These are phyloP conservation scores for Biston stratarius DNA, from an alignment of 2,888 invertebrate species.

Conservation along the genomic window DNA sequence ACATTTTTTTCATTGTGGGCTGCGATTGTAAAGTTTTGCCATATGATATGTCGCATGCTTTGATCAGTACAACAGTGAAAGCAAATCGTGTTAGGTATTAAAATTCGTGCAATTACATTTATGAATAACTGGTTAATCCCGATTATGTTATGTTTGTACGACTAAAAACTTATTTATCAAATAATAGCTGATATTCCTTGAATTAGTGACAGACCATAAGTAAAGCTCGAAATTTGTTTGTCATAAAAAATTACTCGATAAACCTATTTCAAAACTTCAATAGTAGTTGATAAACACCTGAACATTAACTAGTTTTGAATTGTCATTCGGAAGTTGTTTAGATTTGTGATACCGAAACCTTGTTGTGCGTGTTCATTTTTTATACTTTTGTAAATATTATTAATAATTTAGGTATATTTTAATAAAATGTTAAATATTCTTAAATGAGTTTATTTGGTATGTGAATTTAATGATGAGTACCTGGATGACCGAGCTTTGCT, in stretches of 20 bases:
- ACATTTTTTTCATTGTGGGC: conserved; percentile 1
- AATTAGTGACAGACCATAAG: neutral
- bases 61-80: conserved; percentile 6
- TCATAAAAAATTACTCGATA: neutral
- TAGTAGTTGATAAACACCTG: neutral
- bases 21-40: conserved; percentile 23
- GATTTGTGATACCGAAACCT: conserved; percentile 47
- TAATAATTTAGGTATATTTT: conserved; percentile 62
- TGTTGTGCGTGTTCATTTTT: conserved; percentile 54
- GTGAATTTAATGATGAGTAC: too few relatives aligned
- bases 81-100: neutral
- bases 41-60: conserved; percentile 17
- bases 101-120: conserved; percentile 3
- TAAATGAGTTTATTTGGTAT: neutral
- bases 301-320: neutral
- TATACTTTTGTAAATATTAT: conserved; percentile 76
- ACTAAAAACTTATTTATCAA: neutral
- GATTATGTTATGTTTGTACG: neutral
- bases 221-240: neutral
- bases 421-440: conserved; percentile 58
- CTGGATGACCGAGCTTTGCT: too few relatives aligned
- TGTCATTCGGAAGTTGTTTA: conserved; percentile 16
- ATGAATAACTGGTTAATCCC: neutral
- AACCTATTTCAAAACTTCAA: neutral
- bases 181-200: conserved; percentile 17